These are phyloP conservation scores for Porites cylindrica DNA, from an alignment of 92 coral and sea anemone genomes.

Conservation along the genomic window DNA sequence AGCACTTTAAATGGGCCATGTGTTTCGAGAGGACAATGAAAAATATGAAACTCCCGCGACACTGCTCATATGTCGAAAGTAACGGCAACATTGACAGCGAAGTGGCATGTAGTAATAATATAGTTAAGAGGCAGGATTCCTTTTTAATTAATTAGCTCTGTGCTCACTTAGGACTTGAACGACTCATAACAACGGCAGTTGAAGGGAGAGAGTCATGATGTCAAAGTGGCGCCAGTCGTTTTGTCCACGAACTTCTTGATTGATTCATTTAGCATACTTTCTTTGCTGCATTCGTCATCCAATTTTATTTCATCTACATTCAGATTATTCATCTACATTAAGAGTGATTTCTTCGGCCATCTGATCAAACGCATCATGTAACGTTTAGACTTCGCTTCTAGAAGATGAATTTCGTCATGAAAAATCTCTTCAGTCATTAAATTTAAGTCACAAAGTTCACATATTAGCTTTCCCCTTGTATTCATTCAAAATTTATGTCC, in stretches of 20 bases:
- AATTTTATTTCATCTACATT: too few species aligned
- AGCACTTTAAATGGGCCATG: background rate
- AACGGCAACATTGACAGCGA: constrained; percentile 2
- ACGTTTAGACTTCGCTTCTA: too few species aligned
- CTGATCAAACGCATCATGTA: too few species aligned
- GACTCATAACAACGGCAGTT: background rate
- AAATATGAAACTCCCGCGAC: background rate
- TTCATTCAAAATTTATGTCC: too few species aligned
- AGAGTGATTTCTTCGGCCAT: too few species aligned
- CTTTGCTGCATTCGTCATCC: too few species aligned
- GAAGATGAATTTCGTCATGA: too few species aligned
- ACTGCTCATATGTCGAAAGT: background rate
- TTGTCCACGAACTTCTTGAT: background rate
- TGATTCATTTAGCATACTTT: background rate
- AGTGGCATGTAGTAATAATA: constrained; percentile 31
- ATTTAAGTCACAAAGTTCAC: too few species aligned
- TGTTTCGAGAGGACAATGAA: background rate
- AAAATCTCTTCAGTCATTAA: too few species aligned
- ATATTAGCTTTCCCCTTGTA: too few species aligned
- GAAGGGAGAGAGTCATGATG: constrained; percentile 1
- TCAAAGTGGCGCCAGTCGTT: background rate
- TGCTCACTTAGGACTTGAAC: too few species aligned
- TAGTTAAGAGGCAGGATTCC: background rate
- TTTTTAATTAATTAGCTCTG: background rate
- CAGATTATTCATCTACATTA: too few species aligned